Percentiles rank a stretch among this genome's conserved stretches.
Conservation (phyloP, 1,140 invertebrate species). For the Caenorhabditis brenneri region DNA sequence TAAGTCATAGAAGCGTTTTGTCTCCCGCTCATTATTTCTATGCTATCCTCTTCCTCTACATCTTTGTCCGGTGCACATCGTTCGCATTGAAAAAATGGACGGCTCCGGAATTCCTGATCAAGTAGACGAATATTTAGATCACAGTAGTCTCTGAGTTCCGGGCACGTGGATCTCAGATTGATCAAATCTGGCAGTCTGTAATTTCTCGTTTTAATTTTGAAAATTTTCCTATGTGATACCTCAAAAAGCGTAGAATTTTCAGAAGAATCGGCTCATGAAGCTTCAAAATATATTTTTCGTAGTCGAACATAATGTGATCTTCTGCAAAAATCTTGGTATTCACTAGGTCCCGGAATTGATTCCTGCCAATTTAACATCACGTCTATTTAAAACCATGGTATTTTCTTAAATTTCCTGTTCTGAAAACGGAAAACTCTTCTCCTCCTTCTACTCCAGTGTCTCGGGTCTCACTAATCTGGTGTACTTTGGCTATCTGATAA, state of each 20-base stretch:
- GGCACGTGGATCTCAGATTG: background rate
- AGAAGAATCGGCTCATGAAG: background rate
- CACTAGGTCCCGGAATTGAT: background rate
- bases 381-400: background rate
- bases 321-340: background rate
- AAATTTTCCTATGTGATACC: background rate
- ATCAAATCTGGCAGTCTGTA: background rate
- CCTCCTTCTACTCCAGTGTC: background rate
- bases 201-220: background rate
- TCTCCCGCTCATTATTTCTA: background rate
- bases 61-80: background rate
- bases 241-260: background rate
- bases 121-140: background rate
- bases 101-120: background rate
- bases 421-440: slow-evolving; percentile 12
- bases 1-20: background rate
- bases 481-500: slow-evolving; percentile 6
- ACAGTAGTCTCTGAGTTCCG: background rate
- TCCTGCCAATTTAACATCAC: background rate
- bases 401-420: background rate
- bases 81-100: background rate
- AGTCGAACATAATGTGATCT: background rate
- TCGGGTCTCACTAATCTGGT: slow-evolving; percentile 12
- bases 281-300: background rate
- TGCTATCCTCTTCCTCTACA: background rate